Evolutionary conservation across 2,113 vertebrate genomes (phyloP), one percentile per base, ranked within the genome.

Genomic region (Petromus typicus): DNA sequence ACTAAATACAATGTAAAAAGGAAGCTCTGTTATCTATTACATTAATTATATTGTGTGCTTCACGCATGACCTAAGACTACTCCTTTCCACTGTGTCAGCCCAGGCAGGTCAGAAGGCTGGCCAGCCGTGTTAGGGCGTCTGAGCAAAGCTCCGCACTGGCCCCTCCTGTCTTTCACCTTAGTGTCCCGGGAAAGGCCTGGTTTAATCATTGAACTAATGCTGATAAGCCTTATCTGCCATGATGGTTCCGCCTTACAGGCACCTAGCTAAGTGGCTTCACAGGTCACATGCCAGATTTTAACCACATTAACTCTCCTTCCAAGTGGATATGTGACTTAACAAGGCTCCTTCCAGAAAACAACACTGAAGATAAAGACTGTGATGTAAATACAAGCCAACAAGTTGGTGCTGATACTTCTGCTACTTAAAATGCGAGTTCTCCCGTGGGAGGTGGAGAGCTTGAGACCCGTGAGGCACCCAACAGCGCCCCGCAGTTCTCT

Each of bases 241-340:
- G 54, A 12, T 45, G 64, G 45, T 73, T 37, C 51, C 56, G n/a
- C 64, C 80, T 87, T 81, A n/a, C 75, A 18, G 14, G 75, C 3
- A 37, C n/a, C 18, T 43, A 82, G 34, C 79, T 90, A 95, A 94
- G 79, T 86, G 57, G 86, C 71, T 93, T 89, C 63, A 69, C 45
- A 76, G 87, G 90, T 83, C 75, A 37, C 57, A 32, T 75, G 34
- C 51, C 79, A 40, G 94, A 73, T 69, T 94, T 92, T 94, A 96
- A 91, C 78, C 85, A 45, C 78, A 61, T 96, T 91, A 94, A 78
- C 40, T 75, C 91, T 90, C 82, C 93, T 90, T 78, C 30, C 86
- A 95, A 88, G 91, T 85, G 89, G 67, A 69, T 54, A 27, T n/a
- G 37, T 10, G 59, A n/a, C 89, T 95, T 88, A 93, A 91, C 92